Base-by-base conservation (phyloP, 2,113 vertebrate genomes). In the Gavialis gangeticus region DNA sequence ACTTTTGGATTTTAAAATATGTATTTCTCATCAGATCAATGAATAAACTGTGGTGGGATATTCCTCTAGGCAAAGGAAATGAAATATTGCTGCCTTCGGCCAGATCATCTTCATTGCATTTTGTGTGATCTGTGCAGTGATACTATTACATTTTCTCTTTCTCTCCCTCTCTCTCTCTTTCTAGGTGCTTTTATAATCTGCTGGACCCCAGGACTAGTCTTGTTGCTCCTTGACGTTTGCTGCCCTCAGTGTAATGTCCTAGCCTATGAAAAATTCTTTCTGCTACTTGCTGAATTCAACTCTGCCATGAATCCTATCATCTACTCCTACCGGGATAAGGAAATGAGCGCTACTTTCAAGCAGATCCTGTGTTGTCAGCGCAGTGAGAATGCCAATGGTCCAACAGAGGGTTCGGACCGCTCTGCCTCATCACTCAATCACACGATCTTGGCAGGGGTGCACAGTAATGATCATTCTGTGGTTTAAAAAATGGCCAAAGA, bases 301-400 rank as follows among this genome's bases (percentile, higher is more conserved):
- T 99, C 99, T 0, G 99, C 99, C 95, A 99, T 99, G 99, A 99
- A 99, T 97, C 99, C 99, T 94, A 99, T 99, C 97, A 99, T 99
- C 97, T 99, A 99, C 97, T 99, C 99, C 64, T 99, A 99, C 95
- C 98, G 99, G 2, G 99, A 99, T 98, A 99, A 99, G 93, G 99
- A 99, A 96, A 99, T 99, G 99, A 99, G 99, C 0, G 98, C 99
- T 1, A 99, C 99, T 75, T 99, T 99, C 98, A 98, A 98, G 87
- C 99, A 99, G 98, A 99, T 99, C 96, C 98, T 99, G 69, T 99
- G 99, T 96, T 99, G 99, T 96, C 99, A 99, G 96, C 98, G 99
- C 87, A 98, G 98, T 0, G 99, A 99, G 96, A 99, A 96, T 4
- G 86, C 98, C 94, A 99, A 99, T 0, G 99, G 99, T 59, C 98